Evolutionary conservation across 37 sponge, comb jelly and placozoan species (phyloP).

Genomic region (Aplysina aerophoba): DNA sequence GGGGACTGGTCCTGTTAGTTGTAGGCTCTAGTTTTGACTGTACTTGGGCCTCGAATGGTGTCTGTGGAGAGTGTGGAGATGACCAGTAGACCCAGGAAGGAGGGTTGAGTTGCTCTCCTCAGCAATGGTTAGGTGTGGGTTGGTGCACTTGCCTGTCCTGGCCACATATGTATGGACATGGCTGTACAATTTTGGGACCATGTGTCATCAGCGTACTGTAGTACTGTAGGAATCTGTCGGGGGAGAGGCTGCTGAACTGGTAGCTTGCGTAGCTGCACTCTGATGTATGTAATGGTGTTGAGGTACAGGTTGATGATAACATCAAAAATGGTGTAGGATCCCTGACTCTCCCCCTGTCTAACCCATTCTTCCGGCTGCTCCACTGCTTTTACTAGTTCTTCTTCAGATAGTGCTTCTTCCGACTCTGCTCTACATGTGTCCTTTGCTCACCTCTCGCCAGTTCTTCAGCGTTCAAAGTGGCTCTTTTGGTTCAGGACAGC

Average conservation of each 20-base stretch:
- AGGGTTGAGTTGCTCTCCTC: not conserved
- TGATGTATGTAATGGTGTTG: not conserved
- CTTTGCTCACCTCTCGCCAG: too few species aligned
- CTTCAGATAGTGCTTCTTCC: too few species aligned
- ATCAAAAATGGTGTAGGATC: not conserved
- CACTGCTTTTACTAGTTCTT: too few species aligned
- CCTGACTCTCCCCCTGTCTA: too few species aligned
- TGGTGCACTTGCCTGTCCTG: not conserved
- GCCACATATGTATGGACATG: not conserved
- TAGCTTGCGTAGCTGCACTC: not conserved
- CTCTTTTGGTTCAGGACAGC: too few species aligned
- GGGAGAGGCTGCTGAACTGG: not conserved
- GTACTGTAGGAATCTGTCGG: not conserved
- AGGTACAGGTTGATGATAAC: too few species aligned
- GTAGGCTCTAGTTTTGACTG: not conserved
- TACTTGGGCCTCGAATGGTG: not conserved
- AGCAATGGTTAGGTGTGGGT: constrained; percentile 8
- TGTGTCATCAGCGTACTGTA: constrained; percentile 45
- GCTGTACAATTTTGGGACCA: constrained; percentile 17
- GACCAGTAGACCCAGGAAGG: not conserved
- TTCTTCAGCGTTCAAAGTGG: too few species aligned
- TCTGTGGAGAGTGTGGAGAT: not conserved
- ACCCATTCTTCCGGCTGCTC: too few species aligned
- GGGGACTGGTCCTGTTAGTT: not conserved
- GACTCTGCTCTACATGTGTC: too few species aligned